phyloP scores from a whole-genome alignment of 2,113 vertebrate species.

The Aegypius monachus region DNA sequence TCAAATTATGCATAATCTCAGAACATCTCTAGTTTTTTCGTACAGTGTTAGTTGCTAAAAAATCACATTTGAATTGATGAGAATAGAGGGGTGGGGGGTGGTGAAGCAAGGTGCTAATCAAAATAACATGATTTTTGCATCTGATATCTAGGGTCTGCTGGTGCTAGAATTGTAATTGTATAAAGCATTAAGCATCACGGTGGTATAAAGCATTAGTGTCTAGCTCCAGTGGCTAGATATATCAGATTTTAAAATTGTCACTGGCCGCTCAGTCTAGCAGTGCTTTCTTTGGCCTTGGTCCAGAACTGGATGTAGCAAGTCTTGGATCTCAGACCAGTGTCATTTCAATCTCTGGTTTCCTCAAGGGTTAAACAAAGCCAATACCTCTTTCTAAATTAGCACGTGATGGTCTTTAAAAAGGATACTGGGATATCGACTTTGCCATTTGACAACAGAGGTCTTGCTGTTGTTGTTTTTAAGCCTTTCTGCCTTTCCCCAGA shows the following conservation, averaged over 20 bases:
- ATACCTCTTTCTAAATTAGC: not conserved
- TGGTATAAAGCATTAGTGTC: not conserved
- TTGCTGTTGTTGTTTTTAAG: accelerated
- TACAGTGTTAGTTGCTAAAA: not conserved
- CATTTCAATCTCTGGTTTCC: not conserved
- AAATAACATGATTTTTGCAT: not conserved
- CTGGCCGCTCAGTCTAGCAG: not conserved
- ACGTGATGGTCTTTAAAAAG: not conserved
- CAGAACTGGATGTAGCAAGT: not conserved
- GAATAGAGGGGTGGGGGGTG: too few relatives aligned
- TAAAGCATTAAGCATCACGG: not conserved
- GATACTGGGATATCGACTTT: not conserved
- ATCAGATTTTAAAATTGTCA: not conserved
- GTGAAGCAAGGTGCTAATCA: not conserved
- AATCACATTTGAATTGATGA: not conserved
- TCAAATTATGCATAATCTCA: not conserved
- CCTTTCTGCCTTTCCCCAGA: not conserved
- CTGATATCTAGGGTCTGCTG: not conserved
- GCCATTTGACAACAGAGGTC: not conserved
- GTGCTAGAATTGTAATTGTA: not conserved
- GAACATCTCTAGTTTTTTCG: not conserved
- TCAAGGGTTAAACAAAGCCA: slow-evolving; percentile 16
- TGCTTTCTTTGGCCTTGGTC: not conserved
- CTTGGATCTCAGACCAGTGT: not conserved
- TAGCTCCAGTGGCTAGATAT: not conserved